These are phyloP conservation scores for Bettongia penicillata DNA, from an alignment of 2,113 vertebrate species.

Conservation along the genomic window DNA sequence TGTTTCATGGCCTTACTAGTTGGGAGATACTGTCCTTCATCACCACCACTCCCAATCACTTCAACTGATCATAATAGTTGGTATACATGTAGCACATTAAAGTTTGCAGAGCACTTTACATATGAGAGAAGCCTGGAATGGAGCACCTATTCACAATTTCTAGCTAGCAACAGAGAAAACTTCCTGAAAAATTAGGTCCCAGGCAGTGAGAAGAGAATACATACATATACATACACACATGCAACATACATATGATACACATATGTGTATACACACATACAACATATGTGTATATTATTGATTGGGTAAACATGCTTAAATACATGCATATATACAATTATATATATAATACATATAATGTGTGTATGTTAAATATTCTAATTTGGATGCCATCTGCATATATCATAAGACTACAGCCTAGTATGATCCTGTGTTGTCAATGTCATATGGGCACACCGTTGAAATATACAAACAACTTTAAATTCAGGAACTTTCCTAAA, in stretches of 20 bases:
- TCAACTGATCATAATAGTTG: not conserved
- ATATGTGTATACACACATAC: not conserved
- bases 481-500: conserved; percentile 56
- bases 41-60: not conserved
- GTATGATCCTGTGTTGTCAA: not conserved
- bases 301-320: too few species aligned
- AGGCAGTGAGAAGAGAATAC: not conserved
- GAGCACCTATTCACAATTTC: conserved; percentile 6
- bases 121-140: not conserved
- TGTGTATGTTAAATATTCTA: conserved; percentile 15
- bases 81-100: not conserved
- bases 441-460: conserved; percentile 29
- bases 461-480: conserved; percentile 1
- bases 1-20: not conserved
- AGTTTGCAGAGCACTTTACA: not conserved
- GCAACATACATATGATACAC: too few species aligned
- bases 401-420: conserved; percentile 21
- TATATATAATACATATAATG: too few species aligned
- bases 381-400: not conserved
- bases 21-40: not conserved
- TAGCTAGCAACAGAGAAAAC: conserved; percentile 44
- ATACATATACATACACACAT: not conserved
- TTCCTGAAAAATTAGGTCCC: not conserved
- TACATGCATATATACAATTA: too few species aligned
- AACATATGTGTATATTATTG: not conserved